Percentiles rank a stretch among this genome's conserved stretches.
These are phyloP conservation scores for Terebella lapidaria DNA, from an alignment of 2,888 invertebrate genomes.

Conservation along the genomic window DNA sequence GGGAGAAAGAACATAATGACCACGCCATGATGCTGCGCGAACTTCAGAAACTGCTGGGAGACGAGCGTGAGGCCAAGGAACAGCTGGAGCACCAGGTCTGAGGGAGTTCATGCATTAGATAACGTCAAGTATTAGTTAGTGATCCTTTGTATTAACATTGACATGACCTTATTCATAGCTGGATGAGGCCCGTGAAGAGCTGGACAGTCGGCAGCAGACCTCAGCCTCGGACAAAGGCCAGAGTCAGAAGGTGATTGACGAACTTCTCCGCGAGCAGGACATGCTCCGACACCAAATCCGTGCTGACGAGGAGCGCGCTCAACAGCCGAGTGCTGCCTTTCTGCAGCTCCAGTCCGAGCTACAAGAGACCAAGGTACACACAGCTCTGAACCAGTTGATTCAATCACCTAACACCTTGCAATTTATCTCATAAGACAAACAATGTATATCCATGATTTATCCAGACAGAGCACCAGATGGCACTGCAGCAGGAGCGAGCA, in stretches of 20 bases:
- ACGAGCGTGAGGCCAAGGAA: slow-evolving; percentile 71
- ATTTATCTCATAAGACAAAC: background rate
- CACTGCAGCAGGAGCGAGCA: slow-evolving; percentile 68
- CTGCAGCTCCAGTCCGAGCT: background rate
- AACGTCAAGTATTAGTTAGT: background rate
- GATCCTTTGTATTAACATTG: background rate
- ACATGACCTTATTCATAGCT: background rate
- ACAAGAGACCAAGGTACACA: background rate
- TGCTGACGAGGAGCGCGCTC: slow-evolving; percentile 6
- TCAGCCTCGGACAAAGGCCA: too few species aligned
- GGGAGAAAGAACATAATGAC: slow-evolving; percentile 75
- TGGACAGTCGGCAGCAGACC: background rate
- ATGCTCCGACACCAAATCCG: background rate
- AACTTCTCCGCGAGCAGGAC: too few species aligned
- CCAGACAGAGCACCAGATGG: slow-evolving; percentile 63
- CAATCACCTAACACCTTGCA: too few species aligned
- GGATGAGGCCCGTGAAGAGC: background rate
- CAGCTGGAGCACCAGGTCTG: slow-evolving; percentile 64
- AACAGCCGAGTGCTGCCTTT: background rate
- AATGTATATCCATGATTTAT: background rate
- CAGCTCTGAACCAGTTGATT: too few species aligned
- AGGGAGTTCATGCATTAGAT: too few species aligned
- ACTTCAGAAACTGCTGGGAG: slow-evolving; percentile 69
- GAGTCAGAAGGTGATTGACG: too few species aligned
- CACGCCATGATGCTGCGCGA: slow-evolving; percentile 75